These are phyloP conservation scores for Sinocyclocheilus grahami DNA, from an alignment of 2,113 vertebrate genomes.

Conservation along the genomic window DNA sequence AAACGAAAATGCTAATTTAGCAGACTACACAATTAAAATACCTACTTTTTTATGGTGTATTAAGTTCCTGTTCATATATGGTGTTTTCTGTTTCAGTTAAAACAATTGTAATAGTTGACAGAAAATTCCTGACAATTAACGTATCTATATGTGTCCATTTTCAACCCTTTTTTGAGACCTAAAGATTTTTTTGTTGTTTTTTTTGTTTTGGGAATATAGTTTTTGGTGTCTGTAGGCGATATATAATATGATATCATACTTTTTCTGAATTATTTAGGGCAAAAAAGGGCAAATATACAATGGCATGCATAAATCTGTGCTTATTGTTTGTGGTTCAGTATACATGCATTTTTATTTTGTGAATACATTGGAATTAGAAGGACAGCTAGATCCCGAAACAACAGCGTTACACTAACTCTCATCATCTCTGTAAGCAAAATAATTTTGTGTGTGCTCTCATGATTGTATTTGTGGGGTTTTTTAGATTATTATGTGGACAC, in stretches of 20 bases:
- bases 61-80: not conserved
- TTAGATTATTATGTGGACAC: slow-evolving; percentile 19
- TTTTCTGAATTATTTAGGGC: not conserved
- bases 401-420: not conserved
- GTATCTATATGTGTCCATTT: not conserved
- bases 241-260: not conserved
- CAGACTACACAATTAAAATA: no score
- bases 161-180: not conserved
- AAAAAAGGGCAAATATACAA: not conserved
- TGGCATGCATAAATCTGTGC: not conserved
- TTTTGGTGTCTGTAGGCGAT: not conserved
- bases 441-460: not conserved
- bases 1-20: no score
- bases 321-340: not conserved
- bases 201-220: not conserved
- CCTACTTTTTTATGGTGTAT: no score
- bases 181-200: not conserved
- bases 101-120: not conserved
- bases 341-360: not conserved
- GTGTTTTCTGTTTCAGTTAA: not conserved
- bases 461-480: slow-evolving; percentile 5
- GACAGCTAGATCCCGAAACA: not conserved
- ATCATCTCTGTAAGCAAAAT: not conserved
- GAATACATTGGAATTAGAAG: not conserved
- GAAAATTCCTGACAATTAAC: not conserved